Evolutionary conservation across 2,888 invertebrate genomes (phyloP).

Genomic region (Tupiocoris notatus): DNA sequence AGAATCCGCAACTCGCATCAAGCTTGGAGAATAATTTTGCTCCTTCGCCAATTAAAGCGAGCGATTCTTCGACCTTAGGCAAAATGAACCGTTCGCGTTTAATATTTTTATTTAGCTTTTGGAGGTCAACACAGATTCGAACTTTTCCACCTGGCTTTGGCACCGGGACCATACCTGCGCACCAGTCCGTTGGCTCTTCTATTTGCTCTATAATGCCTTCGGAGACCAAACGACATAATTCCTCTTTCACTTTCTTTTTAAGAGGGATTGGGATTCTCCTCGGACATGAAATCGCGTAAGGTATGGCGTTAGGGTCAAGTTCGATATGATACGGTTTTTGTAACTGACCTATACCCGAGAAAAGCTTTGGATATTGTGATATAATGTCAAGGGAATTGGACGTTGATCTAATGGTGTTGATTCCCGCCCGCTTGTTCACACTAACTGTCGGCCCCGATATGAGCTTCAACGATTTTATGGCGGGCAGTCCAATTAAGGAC

Average conservation of each 20-base stretch:
- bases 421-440: not conserved
- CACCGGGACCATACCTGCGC: conserved; percentile 19
- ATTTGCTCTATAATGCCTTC: conserved; percentile 9
- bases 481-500: conserved; percentile 11
- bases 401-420: not conserved
- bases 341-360: conserved; percentile 13
- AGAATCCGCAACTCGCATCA: conserved; percentile 50
- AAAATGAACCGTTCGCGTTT: conserved; percentile 13
- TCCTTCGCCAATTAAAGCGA: conserved; percentile 48
- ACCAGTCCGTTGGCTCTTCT: conserved; percentile 20
- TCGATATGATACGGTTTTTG: conserved; percentile 9
- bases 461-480: not conserved
- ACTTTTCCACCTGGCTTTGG: conserved; percentile 5
- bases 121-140: conserved; percentile 22
- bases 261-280: conserved; percentile 15
- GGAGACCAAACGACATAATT: not conserved
- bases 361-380: not conserved
- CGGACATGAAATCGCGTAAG: conserved; percentile 11
- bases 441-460: not conserved
- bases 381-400: not conserved
- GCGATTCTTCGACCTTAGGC: conserved; percentile 42
- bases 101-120: conserved; percentile 1
- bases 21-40: conserved; percentile 47
- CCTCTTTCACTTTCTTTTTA: not conserved
- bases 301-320: not conserved